Evolutionary conservation across 2,888 invertebrate genomes (phyloP).

Genomic region (Ecliptopera silaceata): DNA sequence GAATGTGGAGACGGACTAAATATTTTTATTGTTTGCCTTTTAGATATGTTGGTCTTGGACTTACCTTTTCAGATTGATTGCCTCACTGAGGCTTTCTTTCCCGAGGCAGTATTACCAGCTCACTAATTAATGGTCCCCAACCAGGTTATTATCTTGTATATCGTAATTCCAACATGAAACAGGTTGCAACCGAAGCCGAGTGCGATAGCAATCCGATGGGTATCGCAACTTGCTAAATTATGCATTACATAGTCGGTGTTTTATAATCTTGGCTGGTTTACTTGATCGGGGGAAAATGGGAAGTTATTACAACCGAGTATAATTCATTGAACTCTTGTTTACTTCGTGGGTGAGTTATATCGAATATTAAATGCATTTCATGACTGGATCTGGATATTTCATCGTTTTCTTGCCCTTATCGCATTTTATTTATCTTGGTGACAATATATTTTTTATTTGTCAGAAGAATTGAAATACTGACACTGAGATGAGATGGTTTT

Average conservation of each 20-base stretch:
- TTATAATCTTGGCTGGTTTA: slow-evolving; percentile 14
- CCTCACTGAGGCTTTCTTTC: slow-evolving; percentile 13
- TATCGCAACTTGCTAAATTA: slow-evolving; percentile 35
- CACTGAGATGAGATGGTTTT: too few relatives aligned
- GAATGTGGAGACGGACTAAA: too few relatives aligned
- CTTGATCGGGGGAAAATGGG: slow-evolving; percentile 18
- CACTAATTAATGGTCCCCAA: slow-evolving; percentile 9
- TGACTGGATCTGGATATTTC: too few relatives aligned
- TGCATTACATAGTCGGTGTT: slow-evolving; percentile 25
- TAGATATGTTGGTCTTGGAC: neutral
- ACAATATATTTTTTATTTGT: too few relatives aligned
- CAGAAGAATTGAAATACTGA: too few relatives aligned
- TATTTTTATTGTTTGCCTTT: too few relatives aligned
- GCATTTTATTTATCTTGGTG: too few relatives aligned
- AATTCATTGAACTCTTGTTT: slow-evolving; percentile 1
- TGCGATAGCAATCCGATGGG: slow-evolving; percentile 42
- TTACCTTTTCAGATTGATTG: neutral
- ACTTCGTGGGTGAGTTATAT: neutral
- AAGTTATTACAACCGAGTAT: slow-evolving; percentile 1
- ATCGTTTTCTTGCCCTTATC: too few relatives aligned
- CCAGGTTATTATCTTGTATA: slow-evolving; percentile 15
- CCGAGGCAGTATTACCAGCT: neutral
- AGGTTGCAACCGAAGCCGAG: slow-evolving; percentile 45
- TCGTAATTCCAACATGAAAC: slow-evolving; percentile 33
- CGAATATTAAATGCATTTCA: too few relatives aligned